These are phyloP conservation scores for Aphrophora alni DNA, from an alignment of 2,888 invertebrate species.

Conservation along the genomic window DNA sequence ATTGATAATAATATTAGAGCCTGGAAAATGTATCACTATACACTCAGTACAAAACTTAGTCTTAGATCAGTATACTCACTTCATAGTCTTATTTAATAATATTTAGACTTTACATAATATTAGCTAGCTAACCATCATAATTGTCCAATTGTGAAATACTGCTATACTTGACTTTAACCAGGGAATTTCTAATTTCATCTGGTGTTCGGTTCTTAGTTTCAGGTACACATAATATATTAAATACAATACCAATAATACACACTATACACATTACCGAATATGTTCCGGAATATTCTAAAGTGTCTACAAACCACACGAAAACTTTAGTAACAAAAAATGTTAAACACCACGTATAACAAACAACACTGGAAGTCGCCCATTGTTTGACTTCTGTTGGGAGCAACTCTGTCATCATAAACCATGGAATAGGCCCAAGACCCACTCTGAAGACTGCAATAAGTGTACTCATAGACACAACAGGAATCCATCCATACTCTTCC, in stretches of 20 bases:
- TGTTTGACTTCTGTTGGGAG: conserved; percentile 57
- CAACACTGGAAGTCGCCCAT: conserved; percentile 57
- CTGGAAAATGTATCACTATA: too few species aligned
- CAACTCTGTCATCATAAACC: conserved; percentile 58
- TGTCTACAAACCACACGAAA: conserved; percentile 66
- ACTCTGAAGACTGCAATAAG: conserved; percentile 57
- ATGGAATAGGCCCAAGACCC: conserved; percentile 58
- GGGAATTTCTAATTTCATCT: conserved; percentile 42
- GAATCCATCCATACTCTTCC: conserved; percentile 54
- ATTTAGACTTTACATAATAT: too few species aligned
- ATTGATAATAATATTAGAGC: too few species aligned
- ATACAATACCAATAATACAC: conserved; percentile 43
- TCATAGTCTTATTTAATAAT: too few species aligned
- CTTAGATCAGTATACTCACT: too few species aligned
- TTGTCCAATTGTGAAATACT: background rate
- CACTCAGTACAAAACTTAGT: too few species aligned
- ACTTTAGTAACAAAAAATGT: conserved; percentile 57
- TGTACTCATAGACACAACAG: conserved; percentile 54
- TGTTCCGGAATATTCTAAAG: conserved; percentile 37
- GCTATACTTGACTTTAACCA: background rate
- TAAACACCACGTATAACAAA: conserved; percentile 55
- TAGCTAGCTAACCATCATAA: too few species aligned
- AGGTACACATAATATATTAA: conserved; percentile 45
- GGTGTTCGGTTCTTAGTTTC: conserved; percentile 49
- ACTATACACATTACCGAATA: conserved; percentile 43